phyloP scores from a whole-genome alignment of 2,797 vertebrate genomes.

The Pyrocephalus nanus region DNA sequence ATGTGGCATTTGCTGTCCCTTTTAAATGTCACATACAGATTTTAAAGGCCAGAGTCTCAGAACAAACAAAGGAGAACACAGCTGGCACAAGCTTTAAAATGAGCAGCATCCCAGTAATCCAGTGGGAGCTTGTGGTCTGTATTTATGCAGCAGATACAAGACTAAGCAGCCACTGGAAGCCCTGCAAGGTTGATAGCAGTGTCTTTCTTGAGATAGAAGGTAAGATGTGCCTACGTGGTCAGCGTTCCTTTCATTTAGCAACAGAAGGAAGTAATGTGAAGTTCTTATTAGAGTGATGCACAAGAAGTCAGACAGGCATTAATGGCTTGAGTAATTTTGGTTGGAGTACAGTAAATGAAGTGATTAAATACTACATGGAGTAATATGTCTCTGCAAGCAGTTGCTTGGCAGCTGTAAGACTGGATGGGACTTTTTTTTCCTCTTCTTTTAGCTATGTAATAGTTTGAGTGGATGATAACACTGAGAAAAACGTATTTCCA shows the following conservation, averaged over 20 bases:
- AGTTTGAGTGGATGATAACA: neutral
- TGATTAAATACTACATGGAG: neutral
- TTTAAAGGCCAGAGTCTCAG: neutral
- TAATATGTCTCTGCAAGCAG: neutral
- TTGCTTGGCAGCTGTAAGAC: neutral
- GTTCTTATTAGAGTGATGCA: neutral
- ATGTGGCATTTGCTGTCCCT: neutral
- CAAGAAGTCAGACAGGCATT: neutral
- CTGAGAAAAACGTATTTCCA: neutral
- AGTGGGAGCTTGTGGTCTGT: neutral
- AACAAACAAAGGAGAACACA: neutral
- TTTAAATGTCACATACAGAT: constrained; percentile 29
- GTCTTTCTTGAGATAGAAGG: neutral
- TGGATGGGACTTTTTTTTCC: neutral
- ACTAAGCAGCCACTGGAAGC: neutral
- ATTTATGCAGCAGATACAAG: neutral
- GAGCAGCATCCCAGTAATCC: neutral
- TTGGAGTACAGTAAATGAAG: neutral
- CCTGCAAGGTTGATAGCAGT: neutral
- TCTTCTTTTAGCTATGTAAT: neutral
- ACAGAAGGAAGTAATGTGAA: neutral
- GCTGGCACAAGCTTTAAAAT: neutral
- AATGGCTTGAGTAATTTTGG: constrained; percentile 13
- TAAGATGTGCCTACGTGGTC: neutral
- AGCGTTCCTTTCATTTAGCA: neutral